Evolutionary conservation across 2,888 invertebrate genomes (phyloP).

Genomic region (Agrenia bidenticulata): DNA sequence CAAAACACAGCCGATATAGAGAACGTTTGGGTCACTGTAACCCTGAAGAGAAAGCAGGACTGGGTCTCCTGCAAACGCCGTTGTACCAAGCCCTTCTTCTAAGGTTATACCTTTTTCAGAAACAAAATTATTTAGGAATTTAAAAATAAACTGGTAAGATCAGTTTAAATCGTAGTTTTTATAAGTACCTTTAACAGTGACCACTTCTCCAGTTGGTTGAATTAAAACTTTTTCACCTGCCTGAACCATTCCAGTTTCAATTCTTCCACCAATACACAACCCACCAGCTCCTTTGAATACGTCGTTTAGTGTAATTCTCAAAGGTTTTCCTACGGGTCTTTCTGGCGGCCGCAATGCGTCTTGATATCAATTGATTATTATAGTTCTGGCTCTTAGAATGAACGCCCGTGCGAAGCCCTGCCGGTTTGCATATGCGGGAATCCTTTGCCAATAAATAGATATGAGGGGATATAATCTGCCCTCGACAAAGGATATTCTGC

Average conservation of each 20-base stretch:
- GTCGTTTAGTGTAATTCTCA: constrained; percentile 90
- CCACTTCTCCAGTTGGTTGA: constrained; percentile 79
- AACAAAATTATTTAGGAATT: constrained; percentile 57
- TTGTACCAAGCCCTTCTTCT: constrained; percentile 70
- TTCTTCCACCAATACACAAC: constrained; percentile 83
- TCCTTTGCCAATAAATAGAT: too few relatives aligned
- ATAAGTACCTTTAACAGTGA: constrained; percentile 70
- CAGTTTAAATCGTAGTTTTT: background rate
- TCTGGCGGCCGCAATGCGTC: constrained; percentile 84
- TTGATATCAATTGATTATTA: constrained; percentile 51
- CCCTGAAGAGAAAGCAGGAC: constrained; percentile 78
- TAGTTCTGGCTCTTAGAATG: too few relatives aligned
- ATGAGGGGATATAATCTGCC: too few relatives aligned
- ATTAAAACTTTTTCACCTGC: constrained; percentile 83
- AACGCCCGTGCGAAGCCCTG: too few relatives aligned
- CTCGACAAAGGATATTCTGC: too few relatives aligned
- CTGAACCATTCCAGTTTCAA: constrained; percentile 87
- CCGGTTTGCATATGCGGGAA: too few relatives aligned
- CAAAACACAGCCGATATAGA: constrained; percentile 77
- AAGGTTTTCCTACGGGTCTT: constrained; percentile 81
- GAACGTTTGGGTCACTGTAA: constrained; percentile 78
- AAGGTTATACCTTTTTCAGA: constrained; percentile 61
- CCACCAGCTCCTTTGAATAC: constrained; percentile 90
- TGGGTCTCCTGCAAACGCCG: constrained; percentile 93
- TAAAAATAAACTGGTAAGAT: constrained; percentile 60